Evolutionary conservation across 2,797 vertebrate genomes (phyloP), one percentile per base, ranked within the genome.

Genomic region (Liparis tanakae): DNA sequence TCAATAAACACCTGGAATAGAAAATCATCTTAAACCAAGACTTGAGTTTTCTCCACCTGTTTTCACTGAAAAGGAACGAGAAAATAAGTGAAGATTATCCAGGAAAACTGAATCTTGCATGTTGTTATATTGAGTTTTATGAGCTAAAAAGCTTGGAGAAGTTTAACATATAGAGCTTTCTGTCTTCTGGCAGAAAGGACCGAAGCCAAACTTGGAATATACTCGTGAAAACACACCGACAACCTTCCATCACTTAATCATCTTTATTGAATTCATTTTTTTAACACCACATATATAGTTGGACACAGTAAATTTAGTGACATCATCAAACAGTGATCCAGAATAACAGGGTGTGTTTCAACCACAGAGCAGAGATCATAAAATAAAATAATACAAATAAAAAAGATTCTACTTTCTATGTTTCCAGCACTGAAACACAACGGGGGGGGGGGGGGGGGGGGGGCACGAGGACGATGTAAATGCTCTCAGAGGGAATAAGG

Each of bases 281-380:
- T 41, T 41, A 41, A 12, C 5, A 89, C 85, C 88, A 93, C 93
- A 92, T 83, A 91, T 72, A 88, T 82, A 89, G 76, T 85, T 90
- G 79, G 83, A 93, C 89, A 93, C 89, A 93, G 66, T 87, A 87
- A 88, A 85, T 83, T 86, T 72, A 79, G 87, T 90, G 91, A 94
- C 92, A 93, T 94, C 82, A 89, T 91, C 84, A 85, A 93, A 92
- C 88, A 91, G 85, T 88, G 88, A 90, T 79, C 74, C 76, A 87
- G 84, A 86, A 85, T 68, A 87, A 83, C 66, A 85, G 39, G 71
- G 17, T 81, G 17, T 81, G 55, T 83, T 76, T 80, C 59, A 61
- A 80, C 71, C 81, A 83, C 70, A 79, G 70, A 85, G 70, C 80
- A 18, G 82, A 64, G 83, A 84, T 78, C 53, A 18, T 56, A 20